These are phyloP conservation scores for Nipponacmea schrenckii DNA, from an alignment of 2,888 invertebrate species.

Conservation along the genomic window DNA sequence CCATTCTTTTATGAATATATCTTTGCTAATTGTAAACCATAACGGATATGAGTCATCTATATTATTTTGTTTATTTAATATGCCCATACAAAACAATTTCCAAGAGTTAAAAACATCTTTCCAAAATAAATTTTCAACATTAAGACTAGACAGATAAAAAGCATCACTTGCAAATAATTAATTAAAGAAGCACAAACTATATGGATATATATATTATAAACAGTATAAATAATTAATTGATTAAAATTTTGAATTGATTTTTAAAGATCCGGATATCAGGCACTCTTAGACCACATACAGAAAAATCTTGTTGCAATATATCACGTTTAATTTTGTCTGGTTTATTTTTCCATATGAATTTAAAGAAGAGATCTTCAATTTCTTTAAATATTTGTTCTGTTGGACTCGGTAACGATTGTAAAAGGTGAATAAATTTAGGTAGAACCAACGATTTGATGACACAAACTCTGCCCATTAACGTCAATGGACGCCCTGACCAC, in stretches of 20 bases:
- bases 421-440: slow-evolving; percentile 12
- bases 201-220: too few species aligned
- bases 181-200: too few species aligned
- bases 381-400: slow-evolving; percentile 12
- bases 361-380: slow-evolving; percentile 12
- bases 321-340: slow-evolving; percentile 19
- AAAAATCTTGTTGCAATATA: slow-evolving; percentile 9
- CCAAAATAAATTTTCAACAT: too few species aligned
- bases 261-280: slow-evolving; percentile 14
- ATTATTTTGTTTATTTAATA: too few species aligned
- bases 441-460: slow-evolving; percentile 20
- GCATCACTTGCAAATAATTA: too few species aligned
- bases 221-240: too few species aligned
- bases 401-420: slow-evolving; percentile 17
- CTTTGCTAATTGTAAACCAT: too few species aligned
- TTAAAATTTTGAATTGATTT: background rate
- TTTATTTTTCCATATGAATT: slow-evolving; percentile 21
- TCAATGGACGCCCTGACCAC: slow-evolving; percentile 10
- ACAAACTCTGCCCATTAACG: slow-evolving; percentile 7
- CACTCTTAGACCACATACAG: slow-evolving; percentile 19
- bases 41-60: too few species aligned
- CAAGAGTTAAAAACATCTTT: too few species aligned
- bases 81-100: too few species aligned
- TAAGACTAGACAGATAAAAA: too few species aligned
- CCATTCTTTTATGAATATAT: too few species aligned